Base-by-base conservation (phyloP, 2,113 vertebrate species). In the Pluvialis apricaria region DNA sequence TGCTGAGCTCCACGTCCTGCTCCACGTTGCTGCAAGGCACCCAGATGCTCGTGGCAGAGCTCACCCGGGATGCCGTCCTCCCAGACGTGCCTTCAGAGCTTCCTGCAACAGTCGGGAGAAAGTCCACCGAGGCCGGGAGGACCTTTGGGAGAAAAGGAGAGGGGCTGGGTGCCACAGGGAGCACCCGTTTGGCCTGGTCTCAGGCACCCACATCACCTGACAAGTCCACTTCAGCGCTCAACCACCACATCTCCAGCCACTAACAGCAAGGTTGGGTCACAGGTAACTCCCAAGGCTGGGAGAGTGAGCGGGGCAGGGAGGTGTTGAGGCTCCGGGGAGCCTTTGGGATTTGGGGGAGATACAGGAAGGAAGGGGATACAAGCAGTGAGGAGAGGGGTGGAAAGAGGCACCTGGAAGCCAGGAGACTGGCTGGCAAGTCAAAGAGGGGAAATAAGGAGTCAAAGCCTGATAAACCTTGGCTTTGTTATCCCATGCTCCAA, bases 71-170 rank as follows among this genome's bases (percentile, higher is more conserved):
- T 9, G 80, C 19, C 0, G 0, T 45, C 51, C 60, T 94, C 38
- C 29, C 72, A 83, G 86, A 3, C 0, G 0, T 0, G 19, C 69
- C 84, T 78, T 61, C 13, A 2, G 15, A 86, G 45, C 82, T 54
- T 49, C 42, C 55, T 4, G 7, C 28, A 36, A 5, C 45, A 45
- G 31, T 6, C 1, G 1, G 18, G 25, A 29, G 8, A 36, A 73
- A n/a, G 28, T 36, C 69, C 4, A 1, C 10, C 0, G 2, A 82
- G 73, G 78, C 54, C 0, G 1, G 54, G 15, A 61, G 26, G 57
- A 97, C 95, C 95, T 97, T 95, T 45, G 66, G 81, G 84, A 89
- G 49, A 95, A 65, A 97, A 93, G 1, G 2, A 96, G 47, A 94
- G 28, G 52, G 62, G 20, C 15, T 82, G 65, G 57, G 70, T 66